Base-by-base conservation (phyloP, 2,888 invertebrate genomes). In the Didymodactylos carnosus region DNA sequence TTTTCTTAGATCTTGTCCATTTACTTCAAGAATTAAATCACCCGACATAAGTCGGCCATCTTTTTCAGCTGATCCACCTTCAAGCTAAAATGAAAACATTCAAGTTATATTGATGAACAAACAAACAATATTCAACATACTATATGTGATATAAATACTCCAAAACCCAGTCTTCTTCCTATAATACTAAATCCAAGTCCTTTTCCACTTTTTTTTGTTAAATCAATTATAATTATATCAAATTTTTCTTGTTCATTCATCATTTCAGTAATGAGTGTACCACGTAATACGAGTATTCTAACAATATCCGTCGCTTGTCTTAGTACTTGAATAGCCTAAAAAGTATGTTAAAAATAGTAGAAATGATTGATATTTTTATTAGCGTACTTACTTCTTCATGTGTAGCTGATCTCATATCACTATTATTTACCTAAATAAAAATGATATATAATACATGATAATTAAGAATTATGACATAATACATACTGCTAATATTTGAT, bases 11-110 rank as follows among this genome's bases (percentile, higher is more conserved):
- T 92, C 91, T 79, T 91, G 89, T 6, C 90, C 92, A 82, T 94
- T 93, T 16, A 97, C 90, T 41, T 91, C 87, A 13, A 91, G 85
- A 71, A 98, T 88, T 79, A 91, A 88, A 84, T 98, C 97, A 25
- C 97, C 95, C 79, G 90, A 90, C 84, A 91, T 90, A 77, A 98
- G 87, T 75, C 91, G 88, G 7, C 91, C 92, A 82, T 94, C 94
- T 19, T 84, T 82, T 77, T 87, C 86, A 0, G 94, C 94, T 40
- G 89, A 89, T 39, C 94, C 91, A 4, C 94, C 94, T 74, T 90
- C 88, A 27, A 91, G 86, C 93, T 93, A 62, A 35, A 35, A 19
- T 8, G 35, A 62, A 1, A 62, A n/a, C 19, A 51, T 27, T 4
- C 14, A 43, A 19, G 19, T 43, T 43, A n/a, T 49, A 23, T 49